These are phyloP conservation scores for Lerista edwardsae DNA, from an alignment of 2,797 vertebrate species.

Conservation along the genomic window DNA sequence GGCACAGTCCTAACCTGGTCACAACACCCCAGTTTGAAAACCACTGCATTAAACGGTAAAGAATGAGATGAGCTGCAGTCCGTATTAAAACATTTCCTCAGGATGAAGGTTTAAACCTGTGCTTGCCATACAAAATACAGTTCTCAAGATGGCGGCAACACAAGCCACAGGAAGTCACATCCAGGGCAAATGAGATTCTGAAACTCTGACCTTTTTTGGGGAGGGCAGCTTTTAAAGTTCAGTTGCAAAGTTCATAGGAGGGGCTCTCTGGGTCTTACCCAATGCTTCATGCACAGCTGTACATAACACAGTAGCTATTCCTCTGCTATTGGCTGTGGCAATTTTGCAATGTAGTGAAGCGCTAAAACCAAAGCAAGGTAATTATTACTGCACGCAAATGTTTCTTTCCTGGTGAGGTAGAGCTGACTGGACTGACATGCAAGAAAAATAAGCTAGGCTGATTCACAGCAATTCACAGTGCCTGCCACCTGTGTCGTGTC, in stretches of 20 bases:
- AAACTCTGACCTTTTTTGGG: no score
- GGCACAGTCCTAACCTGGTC: no score
- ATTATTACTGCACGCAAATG: constrained; percentile 25
- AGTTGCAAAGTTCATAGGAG: no score
- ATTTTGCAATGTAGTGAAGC: not conserved
- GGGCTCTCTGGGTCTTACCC: not conserved
- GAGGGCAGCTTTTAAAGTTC: not conserved
- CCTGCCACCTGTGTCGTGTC: not conserved
- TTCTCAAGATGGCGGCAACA: no score
- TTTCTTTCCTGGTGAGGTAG: constrained; percentile 26
- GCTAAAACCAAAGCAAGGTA: not conserved
- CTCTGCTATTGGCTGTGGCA: not conserved
- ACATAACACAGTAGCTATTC: not conserved
- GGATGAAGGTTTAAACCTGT: no score
- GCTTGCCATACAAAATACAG: no score
- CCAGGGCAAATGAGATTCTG: no score
- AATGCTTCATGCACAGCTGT: not conserved
- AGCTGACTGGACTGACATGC: not conserved
- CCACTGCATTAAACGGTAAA: no score
- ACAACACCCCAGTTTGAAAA: no score
- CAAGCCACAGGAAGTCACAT: no score
- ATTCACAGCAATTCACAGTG: constrained; percentile 1
- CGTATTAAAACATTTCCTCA: no score
- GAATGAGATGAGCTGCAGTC: no score
- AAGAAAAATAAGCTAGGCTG: not conserved